Evolutionary conservation across 2,113 vertebrate genomes (phyloP).

Genomic region (Sylvilagus bachmani): DNA sequence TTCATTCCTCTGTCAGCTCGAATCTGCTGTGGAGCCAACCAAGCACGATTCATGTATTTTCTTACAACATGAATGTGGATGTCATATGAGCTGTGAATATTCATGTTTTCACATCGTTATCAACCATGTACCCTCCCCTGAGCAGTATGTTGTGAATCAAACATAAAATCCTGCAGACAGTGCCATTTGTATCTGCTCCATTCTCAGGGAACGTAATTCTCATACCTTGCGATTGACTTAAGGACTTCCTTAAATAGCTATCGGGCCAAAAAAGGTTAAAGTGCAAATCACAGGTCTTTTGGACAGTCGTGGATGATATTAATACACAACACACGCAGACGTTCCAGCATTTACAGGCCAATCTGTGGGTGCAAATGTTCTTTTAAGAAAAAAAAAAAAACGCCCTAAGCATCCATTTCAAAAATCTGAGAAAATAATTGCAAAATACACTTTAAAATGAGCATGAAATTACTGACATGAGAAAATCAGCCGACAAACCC

Average conservation of each 20-base stretch:
- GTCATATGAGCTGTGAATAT: neutral
- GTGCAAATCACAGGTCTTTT: conserved; percentile 1
- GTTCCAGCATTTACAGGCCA: neutral
- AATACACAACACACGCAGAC: neutral
- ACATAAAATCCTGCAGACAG: conserved; percentile 13
- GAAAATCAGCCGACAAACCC: neutral
- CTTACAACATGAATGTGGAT: neutral
- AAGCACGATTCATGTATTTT: neutral
- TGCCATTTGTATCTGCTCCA: neutral
- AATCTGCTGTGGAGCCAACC: neutral
- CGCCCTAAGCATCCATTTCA: neutral
- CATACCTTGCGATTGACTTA: neutral
- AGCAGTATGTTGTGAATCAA: neutral
- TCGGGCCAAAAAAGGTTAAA: neutral
- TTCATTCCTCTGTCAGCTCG: neutral
- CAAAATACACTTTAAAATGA: conserved; percentile 45
- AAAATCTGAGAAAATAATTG: conserved; percentile 35
- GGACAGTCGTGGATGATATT: neutral
- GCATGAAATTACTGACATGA: neutral
- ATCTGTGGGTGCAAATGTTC: conserved; percentile 2
- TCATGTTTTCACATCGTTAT: conserved; percentile 21
- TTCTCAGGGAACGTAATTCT: neutral
- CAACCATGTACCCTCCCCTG: neutral
- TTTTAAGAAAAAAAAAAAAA: conserved; percentile 29
- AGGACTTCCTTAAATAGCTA: neutral